A percentile compares a stretch with the other conserved stretches of the same genome.
Conservation (phyloP, 2,888 invertebrate species). For the Teleogryllus oceanicus region DNA sequence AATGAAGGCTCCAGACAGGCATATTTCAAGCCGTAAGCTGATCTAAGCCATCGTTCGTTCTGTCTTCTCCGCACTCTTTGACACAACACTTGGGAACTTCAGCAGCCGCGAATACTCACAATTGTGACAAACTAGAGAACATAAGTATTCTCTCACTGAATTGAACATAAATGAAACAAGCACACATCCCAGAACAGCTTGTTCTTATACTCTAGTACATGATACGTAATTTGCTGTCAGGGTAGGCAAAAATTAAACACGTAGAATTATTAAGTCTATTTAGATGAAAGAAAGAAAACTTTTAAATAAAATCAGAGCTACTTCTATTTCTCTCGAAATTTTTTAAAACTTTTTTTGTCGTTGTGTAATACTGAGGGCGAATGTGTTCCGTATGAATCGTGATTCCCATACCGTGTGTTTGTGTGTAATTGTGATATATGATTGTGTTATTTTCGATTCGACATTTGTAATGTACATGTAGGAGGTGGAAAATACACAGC, state of each 20-base stretch:
- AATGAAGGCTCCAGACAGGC: too few relatives aligned
- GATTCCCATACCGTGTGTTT: conserved; percentile 19
- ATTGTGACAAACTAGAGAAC: not conserved
- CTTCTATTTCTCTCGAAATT: conserved; percentile 20
- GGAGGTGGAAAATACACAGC: not conserved
- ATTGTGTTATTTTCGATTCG: not conserved
- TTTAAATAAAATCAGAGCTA: conserved; percentile 9
- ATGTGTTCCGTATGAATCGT: conserved; percentile 18
- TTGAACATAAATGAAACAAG: conserved; percentile 12
- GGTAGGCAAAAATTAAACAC: conserved; percentile 54
- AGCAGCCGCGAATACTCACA: not conserved
- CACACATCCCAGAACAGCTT: not conserved
- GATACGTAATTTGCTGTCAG: conserved; percentile 88
- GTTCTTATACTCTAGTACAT: conserved; percentile 56
- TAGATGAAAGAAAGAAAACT: conserved; percentile 20
- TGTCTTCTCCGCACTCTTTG: not conserved
- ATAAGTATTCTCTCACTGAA: not conserved
- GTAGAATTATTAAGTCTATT: conserved; percentile 24
- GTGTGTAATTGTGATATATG: conserved; percentile 1
- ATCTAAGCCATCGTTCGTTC: not conserved
- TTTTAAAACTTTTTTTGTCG: conserved; percentile 24
- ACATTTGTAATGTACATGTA: not conserved
- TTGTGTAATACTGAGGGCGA: conserved; percentile 25
- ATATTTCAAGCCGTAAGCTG: too few relatives aligned
- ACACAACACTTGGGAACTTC: not conserved